phyloP scores from a whole-genome alignment of 2,113 vertebrate species.

The Gasterosteus aculeatus region DNA sequence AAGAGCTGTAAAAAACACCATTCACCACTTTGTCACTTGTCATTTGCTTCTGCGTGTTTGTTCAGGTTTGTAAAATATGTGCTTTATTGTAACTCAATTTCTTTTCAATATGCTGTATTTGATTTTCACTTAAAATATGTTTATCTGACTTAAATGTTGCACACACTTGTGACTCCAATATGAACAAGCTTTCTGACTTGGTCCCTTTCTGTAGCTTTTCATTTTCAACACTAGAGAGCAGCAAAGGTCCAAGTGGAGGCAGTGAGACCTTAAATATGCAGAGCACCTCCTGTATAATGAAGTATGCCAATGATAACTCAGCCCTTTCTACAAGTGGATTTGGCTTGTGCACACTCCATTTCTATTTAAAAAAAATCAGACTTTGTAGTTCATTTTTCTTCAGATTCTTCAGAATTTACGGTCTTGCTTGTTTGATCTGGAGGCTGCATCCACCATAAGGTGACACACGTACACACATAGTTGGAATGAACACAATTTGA shows the following conservation, averaged over 20 bases:
- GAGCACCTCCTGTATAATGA: constrained; percentile 64
- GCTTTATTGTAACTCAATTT: constrained; percentile 2
- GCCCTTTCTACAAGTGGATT: constrained; percentile 66
- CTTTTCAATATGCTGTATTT: constrained; percentile 7
- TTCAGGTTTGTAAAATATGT: background rate
- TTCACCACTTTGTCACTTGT: constrained; percentile 10
- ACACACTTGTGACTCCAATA: background rate
- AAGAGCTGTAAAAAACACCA: background rate
- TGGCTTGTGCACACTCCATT: constrained; percentile 54
- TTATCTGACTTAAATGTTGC: background rate
- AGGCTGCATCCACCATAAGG: constrained; percentile 12
- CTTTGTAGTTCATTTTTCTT: constrained; percentile 32
- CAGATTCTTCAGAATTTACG: constrained; percentile 33
- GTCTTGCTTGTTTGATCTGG: constrained; percentile 25
- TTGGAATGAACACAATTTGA: background rate
- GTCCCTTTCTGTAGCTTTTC: constrained; percentile 59
- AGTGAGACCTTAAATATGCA: constrained; percentile 69
- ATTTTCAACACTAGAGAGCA: constrained; percentile 71
- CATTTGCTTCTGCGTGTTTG: constrained; percentile 6
- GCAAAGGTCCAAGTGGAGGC: constrained; percentile 47
- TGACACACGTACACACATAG: background rate
- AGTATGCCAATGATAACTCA: constrained; percentile 68
- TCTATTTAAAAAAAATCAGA: constrained; percentile 43
- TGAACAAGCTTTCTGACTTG: constrained; percentile 49
- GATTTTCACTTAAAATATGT: constrained; percentile 10